Base-by-base conservation (phyloP, 2,797 vertebrate genomes). In the Sphenodon punctatus region DNA sequence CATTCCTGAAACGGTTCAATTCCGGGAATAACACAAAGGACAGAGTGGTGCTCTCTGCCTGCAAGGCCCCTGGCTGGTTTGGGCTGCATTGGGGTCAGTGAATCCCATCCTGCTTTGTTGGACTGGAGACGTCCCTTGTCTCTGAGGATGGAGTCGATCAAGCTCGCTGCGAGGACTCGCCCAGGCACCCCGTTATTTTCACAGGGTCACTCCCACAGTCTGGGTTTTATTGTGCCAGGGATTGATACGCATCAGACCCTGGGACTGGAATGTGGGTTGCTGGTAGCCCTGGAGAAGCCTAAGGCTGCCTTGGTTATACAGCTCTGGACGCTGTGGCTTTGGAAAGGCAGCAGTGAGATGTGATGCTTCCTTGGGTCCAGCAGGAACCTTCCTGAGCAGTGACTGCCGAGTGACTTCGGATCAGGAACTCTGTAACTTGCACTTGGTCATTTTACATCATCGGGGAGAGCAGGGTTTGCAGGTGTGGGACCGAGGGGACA, bases 381-480 rank as follows among this genome's bases (percentile, higher is more conserved):
- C 66, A 75, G 81, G 80, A 86, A 90, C 89, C 27, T 49, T 70
- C 80, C 61, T 84, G 82, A 59, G 73, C 88, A 91, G 82, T 91
- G 89, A 81, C 61, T 87, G 89, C 81, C 82, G 89, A 86, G 82
- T 89, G 78, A 84, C 75, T 89, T 87, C 48, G 56, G 78, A 86
- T 91, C 74, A 76, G 61, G 27, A 79, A 85, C 67, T 34, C 85
- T 82, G 88, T 88, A 93, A 92, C 90, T 86, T 91, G 82, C 88
- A 80, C 85, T 85, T 87, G 82, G 89, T 90, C 85, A 78, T 90
- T 91, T 88, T 86, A 78, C 61, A 85, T 91, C 69, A 85, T 75
- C 80, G 78, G 78, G n/a, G n/a, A 69, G 84, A 77, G 63, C 65
- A 49, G 74, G 67, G 61, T 85, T 74, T 86, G 53, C 67, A 72